These are phyloP conservation scores for Sarcophaga rosellei DNA, from an alignment of 2,888 invertebrate species.

Conservation along the genomic window DNA sequence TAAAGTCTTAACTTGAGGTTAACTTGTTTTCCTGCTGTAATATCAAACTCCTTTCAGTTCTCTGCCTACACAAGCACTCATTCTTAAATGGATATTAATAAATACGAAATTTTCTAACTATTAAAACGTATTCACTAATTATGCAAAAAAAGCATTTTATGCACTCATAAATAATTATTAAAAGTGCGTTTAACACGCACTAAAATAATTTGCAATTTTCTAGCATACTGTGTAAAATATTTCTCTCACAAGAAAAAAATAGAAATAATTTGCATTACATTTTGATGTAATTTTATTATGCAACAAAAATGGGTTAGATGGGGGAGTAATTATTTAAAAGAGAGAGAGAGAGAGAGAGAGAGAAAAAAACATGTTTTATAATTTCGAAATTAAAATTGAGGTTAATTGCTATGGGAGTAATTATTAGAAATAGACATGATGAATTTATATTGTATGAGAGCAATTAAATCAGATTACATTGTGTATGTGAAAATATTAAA, in stretches of 20 bases:
- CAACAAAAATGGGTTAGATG: no score
- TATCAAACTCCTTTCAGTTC: no score
- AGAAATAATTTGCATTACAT: no score
- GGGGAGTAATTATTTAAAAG: background rate
- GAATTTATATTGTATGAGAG: background rate
- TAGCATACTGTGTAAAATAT: background rate
- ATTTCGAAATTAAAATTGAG: conserved; percentile 20
- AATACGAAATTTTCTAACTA: background rate
- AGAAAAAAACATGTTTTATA: background rate
- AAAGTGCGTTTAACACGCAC: conserved; percentile 58
- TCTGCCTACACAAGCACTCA: no score
- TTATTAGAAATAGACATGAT: background rate
- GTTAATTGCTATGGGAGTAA: conserved; percentile 26
- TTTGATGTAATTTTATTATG: no score
- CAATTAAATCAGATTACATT: background rate
- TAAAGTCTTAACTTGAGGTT: no score
- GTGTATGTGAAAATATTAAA: no score
- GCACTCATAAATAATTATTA: background rate
- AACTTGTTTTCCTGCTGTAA: no score
- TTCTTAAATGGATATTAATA: background rate
- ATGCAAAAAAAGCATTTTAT: background rate
- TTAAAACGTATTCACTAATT: background rate
- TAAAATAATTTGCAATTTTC: conserved; percentile 30
- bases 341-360: background rate
- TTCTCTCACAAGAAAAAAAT: background rate